These are phyloP conservation scores for Catostomus latipinnis DNA, from an alignment of 2,797 vertebrate genomes.

Conservation along the genomic window DNA sequence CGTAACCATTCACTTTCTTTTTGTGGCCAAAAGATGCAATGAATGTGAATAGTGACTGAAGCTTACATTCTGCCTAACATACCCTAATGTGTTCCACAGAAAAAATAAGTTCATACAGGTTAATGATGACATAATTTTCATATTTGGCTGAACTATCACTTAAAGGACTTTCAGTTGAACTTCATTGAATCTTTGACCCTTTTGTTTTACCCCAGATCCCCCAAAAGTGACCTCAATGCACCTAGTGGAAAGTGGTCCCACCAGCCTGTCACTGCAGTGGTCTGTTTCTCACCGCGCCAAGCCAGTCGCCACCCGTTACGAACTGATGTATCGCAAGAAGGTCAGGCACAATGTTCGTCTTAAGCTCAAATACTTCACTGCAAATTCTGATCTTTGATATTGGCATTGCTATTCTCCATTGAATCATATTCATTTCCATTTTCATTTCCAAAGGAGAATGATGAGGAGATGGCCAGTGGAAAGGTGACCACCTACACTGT, in stretches of 20 bases:
- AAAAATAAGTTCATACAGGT: too few relatives aligned
- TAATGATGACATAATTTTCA: too few relatives aligned
- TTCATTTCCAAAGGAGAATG: constrained; percentile 64
- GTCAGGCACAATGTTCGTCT: constrained; percentile 58
- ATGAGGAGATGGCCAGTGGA: constrained; percentile 70
- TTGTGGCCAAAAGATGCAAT: too few relatives aligned
- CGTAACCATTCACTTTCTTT: too few relatives aligned
- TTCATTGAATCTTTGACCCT: neutral
- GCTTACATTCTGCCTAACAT: too few relatives aligned
- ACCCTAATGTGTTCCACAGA: too few relatives aligned
- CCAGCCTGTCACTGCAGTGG: constrained; percentile 89
- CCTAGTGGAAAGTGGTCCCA: constrained; percentile 81
- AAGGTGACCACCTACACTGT: constrained; percentile 87
- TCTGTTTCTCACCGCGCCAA: constrained; percentile 78
- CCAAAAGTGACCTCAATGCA: constrained; percentile 86
- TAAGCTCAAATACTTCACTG: neutral
- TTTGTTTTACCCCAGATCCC: constrained; percentile 78
- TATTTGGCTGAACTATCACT: too few relatives aligned
- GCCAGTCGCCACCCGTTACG: constrained; percentile 80
- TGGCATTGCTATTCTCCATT: constrained; percentile 18
- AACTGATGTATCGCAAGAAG: constrained; percentile 95
- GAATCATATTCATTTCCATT: constrained; percentile 15
- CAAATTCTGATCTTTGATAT: neutral
- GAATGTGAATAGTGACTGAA: too few relatives aligned
- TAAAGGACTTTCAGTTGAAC: too few relatives aligned